Evolutionary conservation across 1,140 invertebrate species (phyloP), one percentile per base, ranked within the genome.

Genomic region (Drosophila willistoni): DNA sequence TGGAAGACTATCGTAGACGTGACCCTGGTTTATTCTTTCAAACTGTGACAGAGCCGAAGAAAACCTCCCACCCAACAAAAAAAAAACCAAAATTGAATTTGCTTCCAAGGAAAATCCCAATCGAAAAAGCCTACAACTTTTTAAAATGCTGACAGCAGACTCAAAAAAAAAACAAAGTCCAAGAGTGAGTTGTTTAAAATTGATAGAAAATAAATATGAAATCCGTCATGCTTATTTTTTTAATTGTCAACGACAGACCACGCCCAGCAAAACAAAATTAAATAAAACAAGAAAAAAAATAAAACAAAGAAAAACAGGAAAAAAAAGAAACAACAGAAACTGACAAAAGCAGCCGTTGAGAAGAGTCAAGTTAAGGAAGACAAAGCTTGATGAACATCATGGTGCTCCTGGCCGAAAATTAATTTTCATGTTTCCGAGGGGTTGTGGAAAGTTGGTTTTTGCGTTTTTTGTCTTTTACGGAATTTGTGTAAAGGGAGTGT

Each of bases 181-280:
- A 9, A 9, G 7, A 17, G 42, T 7, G 14, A 47, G 44, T 47
- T 51, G 44, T 19, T 22, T 12, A 51, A 29, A 51, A 51, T 51
- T 51, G 44, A 51, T 51, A 51, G 44, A 51, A 51, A 51, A 51
- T 51, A 51, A 51, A 51, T 51, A 47, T 61, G 59, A 71, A 68
- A 65, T n/a, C 22, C 55, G 14, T 57, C 17, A 33, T 34, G 22
- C 55, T 77, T 77, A 77, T 73, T 77, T 77, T 77, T 65, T 68
- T 65, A 70, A 63, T 74, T 74, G 72, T 70, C 68, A 74, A 68
- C 39, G 39, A 22, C 72, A 74, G 72, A 68, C 56, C 9, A 65
- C 29, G 64, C 64, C 59, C 70, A 60, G 29, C 25, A 39, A 59
- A 66, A 60, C 55, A 66, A 71, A 62, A 72, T 71, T 59, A 25